Conservation (phyloP, 2,797 vertebrate genomes). For the Myotis planiceps region DNA sequence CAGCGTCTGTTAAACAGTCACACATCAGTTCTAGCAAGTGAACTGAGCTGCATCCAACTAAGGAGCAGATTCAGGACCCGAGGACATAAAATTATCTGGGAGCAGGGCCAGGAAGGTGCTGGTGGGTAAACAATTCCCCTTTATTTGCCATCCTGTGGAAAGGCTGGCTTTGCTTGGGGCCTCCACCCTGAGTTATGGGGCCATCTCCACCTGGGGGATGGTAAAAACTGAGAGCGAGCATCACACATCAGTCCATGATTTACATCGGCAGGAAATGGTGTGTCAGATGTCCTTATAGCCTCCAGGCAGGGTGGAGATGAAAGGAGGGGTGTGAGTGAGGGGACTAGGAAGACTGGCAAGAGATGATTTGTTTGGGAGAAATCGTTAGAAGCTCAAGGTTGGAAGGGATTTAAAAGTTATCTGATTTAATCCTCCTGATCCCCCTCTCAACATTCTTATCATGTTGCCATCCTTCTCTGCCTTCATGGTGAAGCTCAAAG, state of each 20-base stretch:
- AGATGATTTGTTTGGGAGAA: conserved; percentile 1
- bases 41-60: conserved; percentile 65
- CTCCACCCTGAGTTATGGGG: conserved; percentile 24
- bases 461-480: background rate
- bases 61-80: conserved; percentile 57
- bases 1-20: conserved; percentile 62
- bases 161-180: conserved; percentile 29
- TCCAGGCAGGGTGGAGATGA: conserved; percentile 57
- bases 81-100: conserved; percentile 65
- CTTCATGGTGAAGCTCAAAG: background rate
- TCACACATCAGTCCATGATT: conserved; percentile 32
- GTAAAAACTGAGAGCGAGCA: conserved; percentile 37
- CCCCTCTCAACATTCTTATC: background rate
- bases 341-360: background rate
- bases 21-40: conserved; percentile 59
- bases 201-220: conserved; percentile 25
- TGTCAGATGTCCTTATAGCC: conserved; percentile 47
- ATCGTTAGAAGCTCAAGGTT: background rate
- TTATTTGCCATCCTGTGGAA: conserved; percentile 39
- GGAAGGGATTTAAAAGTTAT: conserved; percentile 1
- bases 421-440: background rate
- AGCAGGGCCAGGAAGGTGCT: conserved; percentile 68
- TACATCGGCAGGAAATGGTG: conserved; percentile 51
- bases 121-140: conserved; percentile 45
- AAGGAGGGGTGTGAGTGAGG: background rate